Evolutionary conservation across 2,797 vertebrate genomes (phyloP), one percentile per base, ranked within the genome.

Genomic region (Novumbra hubbsi): DNA sequence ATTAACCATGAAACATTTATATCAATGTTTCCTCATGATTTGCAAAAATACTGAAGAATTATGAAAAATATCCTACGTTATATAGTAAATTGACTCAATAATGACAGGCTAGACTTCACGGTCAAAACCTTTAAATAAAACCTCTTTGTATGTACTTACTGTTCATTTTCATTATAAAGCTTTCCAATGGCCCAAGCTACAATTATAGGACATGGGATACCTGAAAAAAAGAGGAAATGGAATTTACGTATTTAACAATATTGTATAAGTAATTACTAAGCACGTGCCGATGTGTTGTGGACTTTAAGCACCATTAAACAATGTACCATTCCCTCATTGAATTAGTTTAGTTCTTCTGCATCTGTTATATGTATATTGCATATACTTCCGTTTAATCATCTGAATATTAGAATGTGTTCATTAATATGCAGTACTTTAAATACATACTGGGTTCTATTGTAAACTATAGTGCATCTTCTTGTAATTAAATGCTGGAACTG

Each of bases 191-290:
- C 96, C 98, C 98, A 99, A 76, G 95, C 94, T 0, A 98, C 80
- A 73, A 98, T 97, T 85, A 99, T 98, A 4, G 98, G 98, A 77
- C 93, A 97, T 3, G 97, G 98, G 78, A 99, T 93, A 91, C 97
- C 98, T 99, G 87, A 17, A 73, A 84, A 15, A 77, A 55, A 71
- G 8, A 76, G 17, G 57, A 41, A n/a, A 34, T 24, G 27, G 17
- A 52, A 38, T 24, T 27, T 6, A 73, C n/a, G 6, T 15, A 24
- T 6, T 45, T 68, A 9, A 16, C 24, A 8, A 45, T 27, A 60
- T 21, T 60, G 55, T 17, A 28, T 17, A 65, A 32, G 63, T 16
- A 16, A 1, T 3, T 24, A 24, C 21, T 24, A 45, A 45, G 9
- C 9, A 12, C 41, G 9, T 41, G 41, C 41, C 41, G 9, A 41